Evolutionary conservation across 2,888 invertebrate species (phyloP), one percentile per base, ranked within the genome.

Genomic region (Cheilosia grossa): DNA sequence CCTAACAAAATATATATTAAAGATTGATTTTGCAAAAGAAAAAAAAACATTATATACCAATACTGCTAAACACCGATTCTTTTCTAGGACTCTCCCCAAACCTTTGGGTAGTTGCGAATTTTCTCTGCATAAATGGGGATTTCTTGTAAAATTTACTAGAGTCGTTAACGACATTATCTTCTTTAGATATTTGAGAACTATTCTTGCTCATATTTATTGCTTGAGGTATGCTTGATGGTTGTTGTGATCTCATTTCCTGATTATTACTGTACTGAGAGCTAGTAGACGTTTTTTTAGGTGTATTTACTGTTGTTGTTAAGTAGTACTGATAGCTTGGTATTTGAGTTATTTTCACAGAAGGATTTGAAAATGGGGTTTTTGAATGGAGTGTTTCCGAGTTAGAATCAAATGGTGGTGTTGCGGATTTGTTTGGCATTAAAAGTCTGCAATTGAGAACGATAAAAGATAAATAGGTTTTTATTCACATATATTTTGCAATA

Each of bases 91-190:
- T 91, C 87, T 91, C 91, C 54, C 89, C 87, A 80, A 79, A 80
- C 70, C 75, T 78, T 67, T 47, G 70, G 63, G 70, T 89, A 69
- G 90, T 89, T 87, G 88, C 89, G 53, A 89, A 87, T 88, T 91
- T 92, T 21, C 90, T 90, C 79, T 91, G 91, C 88, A 90, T 89
- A 78, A 92, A 92, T 30, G 92, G 92, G n/a, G 92, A 91, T 59
- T 90, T 91, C 77, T 90, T 90, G 87, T 92, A 92, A 10, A 90
- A 87, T 87, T 91, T 91, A 78, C 88, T 89, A 88, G 90, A 88
- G 87, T 90, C 90, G 58, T 83, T 88, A 27, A 87, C 89, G 87
- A 88, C 88, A 87, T 88, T 88, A 1, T 87, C 87, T 66, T 88
- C 87, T 75, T 86, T 88, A 56, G 77, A 64, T 51, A 59, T 72